Evolutionary conservation across 2,888 invertebrate species (phyloP), one percentile per base, ranked within the genome.

Genomic region (Timandra comae): DNA sequence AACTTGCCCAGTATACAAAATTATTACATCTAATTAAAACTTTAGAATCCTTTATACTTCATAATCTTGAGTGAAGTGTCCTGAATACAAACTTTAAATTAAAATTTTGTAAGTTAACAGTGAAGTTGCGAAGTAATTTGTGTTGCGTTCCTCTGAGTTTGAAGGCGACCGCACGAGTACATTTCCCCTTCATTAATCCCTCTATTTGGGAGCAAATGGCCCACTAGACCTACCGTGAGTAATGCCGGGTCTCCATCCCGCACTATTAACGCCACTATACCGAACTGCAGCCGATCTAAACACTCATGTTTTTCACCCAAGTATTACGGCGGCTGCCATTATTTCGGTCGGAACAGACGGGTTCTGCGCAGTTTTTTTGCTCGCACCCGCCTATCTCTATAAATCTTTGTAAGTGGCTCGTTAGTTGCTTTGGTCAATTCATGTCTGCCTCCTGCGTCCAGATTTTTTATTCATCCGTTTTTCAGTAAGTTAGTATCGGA

Each of bases 391-490:
- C 67, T 63, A 67, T 67, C 70, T 68, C 67, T 67, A 77, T 77
- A 77, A 76, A 77, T 77, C 77, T 72, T 64, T 50, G 61, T 68
- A 73, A 77, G 76, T 71, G 67, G 61, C 70, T 72, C 77, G 72
- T 78, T 78, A 75, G 71, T 77, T 65, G 60, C 57, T 59, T 63
- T 67, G 66, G 68, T 70, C 73, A 69, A 70, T 73, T 66, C 67
- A 52, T 60, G 64, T 68, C 65, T 61, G 53, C 56, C 54, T 57
- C 58, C 53, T 49, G 52, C 51, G 52, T 59, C 43, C 50, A 59
- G 63, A 64, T 71, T 72, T 72, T 72, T 68, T 68, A 65, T 69
- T 63, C 54, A 56, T 51, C 46, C 55, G 55, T 63, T 58, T 61
- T 61, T 52, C 46, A 49, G 48, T 54, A 52, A 54, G 47, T 53